Evolutionary conservation across 1,140 invertebrate genomes (phyloP), one percentile per base, ranked within the genome.

Genomic region (Eueides isabella): DNA sequence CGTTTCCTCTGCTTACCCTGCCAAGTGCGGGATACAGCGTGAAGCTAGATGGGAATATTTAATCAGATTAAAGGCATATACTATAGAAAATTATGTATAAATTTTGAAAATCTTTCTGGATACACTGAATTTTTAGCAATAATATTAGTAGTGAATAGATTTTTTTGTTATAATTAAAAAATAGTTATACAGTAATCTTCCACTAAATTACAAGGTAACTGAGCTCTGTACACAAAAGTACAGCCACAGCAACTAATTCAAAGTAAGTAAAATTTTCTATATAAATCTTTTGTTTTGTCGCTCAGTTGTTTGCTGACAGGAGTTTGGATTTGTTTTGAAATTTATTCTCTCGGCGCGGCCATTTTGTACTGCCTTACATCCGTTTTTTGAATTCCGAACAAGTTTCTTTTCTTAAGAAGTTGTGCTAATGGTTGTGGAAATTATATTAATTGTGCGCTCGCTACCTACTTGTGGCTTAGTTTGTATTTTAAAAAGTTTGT

Each of bases 281-380:
- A 77, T 83, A 80, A 79, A 82, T 76, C 74, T 79, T 71, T 71
- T 76, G 71, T 72, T 78, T 85, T 87, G 84, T 84, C 85, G 84
- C 69, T 81, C 80, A 72, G 80, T 82, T 83, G 78, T 83, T 80
- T 75, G 81, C 73, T 81, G 82, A 88, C 85, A 82, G 82, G 82
- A 87, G 83, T 85, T 85, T 71, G 78, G 82, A 86, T 88, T 90
- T 90, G 81, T 85, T 87, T 87, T 83, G 81, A 88, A 90, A 87
- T 85, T 90, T 87, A 88, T 88, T 85, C 83, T 75, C 71, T 68
- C 48, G 77, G 79, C n/a, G 79, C 79, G 78, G 82, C 81, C 80
- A 84, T 84, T 86, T 83, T 82, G 85, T 82, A 82, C 79, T 76
- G 83, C 81, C 78, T 74, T 85, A 81, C 84, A 79, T 85, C 78